phyloP scores from a whole-genome alignment of 2,888 invertebrate genomes.

The Dryobota labecula region DNA sequence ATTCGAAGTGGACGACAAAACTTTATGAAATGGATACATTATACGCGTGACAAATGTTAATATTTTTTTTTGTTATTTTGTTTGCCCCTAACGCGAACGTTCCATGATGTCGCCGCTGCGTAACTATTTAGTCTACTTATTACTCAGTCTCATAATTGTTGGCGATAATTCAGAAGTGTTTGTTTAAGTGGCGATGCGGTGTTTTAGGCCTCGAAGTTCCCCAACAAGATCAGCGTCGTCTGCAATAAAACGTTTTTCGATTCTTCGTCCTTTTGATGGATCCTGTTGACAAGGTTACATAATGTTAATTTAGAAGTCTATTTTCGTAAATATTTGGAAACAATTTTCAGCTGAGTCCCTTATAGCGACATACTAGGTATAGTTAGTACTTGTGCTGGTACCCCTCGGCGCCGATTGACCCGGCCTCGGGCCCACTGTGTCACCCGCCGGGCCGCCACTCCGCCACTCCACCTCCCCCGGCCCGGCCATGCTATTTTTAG shows the following conservation, averaged over 20 bases:
- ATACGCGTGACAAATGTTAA: constrained; percentile 58
- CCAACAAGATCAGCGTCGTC: constrained; percentile 92
- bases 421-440: constrained; percentile 85
- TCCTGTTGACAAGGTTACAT: constrained; percentile 78
- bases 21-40: constrained; percentile 61
- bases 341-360: constrained; percentile 51
- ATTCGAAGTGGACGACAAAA: constrained; percentile 64
- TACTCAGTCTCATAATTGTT: constrained; percentile 90
- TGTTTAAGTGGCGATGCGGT: constrained; percentile 90
- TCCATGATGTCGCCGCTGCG: constrained; percentile 75
- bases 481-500: constrained; percentile 89
- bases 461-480: constrained; percentile 79
- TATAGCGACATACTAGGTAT: constrained; percentile 68
- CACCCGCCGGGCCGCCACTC: constrained; percentile 86
- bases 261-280: constrained; percentile 80
- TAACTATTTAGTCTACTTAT: constrained; percentile 85
- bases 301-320: constrained; percentile 33
- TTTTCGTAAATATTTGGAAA: constrained; percentile 37
- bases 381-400: constrained; percentile 65
- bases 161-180: constrained; percentile 80
- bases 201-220: constrained; percentile 92
- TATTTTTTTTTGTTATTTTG: constrained; percentile 72
- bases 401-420: constrained; percentile 83
- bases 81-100: constrained; percentile 67
- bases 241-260: constrained; percentile 92